Evolutionary conservation across 2,888 invertebrate genomes (phyloP), one percentile per base, ranked within the genome.

Genomic region (Oxyteleia sp.): DNA sequence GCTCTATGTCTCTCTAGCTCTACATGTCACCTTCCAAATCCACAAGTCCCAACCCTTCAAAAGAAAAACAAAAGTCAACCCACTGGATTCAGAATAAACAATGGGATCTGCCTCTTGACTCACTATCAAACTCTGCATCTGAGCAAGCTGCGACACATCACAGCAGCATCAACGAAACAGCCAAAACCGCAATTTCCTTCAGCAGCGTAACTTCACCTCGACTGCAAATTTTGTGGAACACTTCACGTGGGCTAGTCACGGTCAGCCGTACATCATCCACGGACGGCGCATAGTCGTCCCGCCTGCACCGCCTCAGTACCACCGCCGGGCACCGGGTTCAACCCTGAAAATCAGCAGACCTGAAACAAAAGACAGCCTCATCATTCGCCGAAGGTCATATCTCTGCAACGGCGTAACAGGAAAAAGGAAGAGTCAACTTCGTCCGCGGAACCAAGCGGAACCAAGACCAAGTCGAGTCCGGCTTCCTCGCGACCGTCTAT

Each of bases 401-500:
- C 16, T 23, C 29, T 38, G 51, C 15, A 63, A 41, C 13, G 23
- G 32, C 8, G 16, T n/a, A 45, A 29, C 16, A 64, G 43, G 63
- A 16, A 57, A 57, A 75, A 69, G 41, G 41, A 71, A 64, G 47
- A 64, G 53, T 32, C 29, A 20, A 29, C 13, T 45, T 23, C 23
- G 79, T 41, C 35, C 15, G 55, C 57, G 57, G 47, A 63, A 49
- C 64, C 41, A 68, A 43, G 47, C 38, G 47, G 64, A 57, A 64
- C 20, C 53, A 35, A 69, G 69, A 32, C 61, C 69, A 61, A 78
- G 78, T 53, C 13, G 26, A 68, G 66, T 53, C 15, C 20, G 66
- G 51, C 57, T 76, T 68, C 59, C 68, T 66, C 23, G 74, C 79
- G 71, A 35, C 74, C 86, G 68, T 89, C 91, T 92, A 92, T 92